Evolutionary conservation across 2,113 vertebrate genomes (phyloP).

Genomic region (zebrafish (Danio rerio)): DNA sequence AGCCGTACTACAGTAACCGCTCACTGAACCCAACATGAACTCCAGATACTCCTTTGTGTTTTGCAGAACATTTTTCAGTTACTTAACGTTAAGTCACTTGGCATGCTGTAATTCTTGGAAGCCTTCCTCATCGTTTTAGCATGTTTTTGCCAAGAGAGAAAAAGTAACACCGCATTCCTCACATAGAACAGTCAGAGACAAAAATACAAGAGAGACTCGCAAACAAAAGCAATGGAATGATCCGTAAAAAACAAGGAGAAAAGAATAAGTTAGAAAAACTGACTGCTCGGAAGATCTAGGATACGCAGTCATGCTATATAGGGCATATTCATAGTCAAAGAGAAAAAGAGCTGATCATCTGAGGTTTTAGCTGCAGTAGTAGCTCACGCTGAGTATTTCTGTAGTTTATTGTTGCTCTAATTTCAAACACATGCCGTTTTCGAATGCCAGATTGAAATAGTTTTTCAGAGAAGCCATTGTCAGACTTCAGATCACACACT

Average conservation of each 20-base stretch:
- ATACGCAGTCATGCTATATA: not conserved
- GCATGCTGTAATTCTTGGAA: conserved; percentile 46
- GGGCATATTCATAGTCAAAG: conserved; percentile 25
- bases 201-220: conserved; percentile 41
- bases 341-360: conserved; percentile 42
- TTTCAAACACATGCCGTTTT: conserved; percentile 16
- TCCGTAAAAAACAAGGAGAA: conserved; percentile 42
- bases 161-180: conserved; percentile 53
- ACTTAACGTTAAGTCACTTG: conserved; percentile 44
- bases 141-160: conserved; percentile 54
- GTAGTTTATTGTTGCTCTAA: conserved; percentile 49
- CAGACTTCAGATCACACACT: too few species aligned
- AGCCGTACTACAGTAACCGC: conserved; percentile 40
- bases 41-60: conserved; percentile 40
- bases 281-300: not conserved
- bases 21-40: conserved; percentile 36
- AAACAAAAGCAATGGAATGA: conserved; percentile 46
- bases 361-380: conserved; percentile 46
- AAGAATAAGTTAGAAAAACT: conserved; percentile 40
- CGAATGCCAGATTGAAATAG: too few species aligned
- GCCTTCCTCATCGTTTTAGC: conserved; percentile 46
- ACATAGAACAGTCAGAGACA: conserved; percentile 51
- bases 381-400: conserved; percentile 35
- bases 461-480: too few species aligned
- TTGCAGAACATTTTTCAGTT: conserved; percentile 49